Conservation (phyloP, 2,113 vertebrate genomes). For the Oxyura jamaicensis region DNA sequence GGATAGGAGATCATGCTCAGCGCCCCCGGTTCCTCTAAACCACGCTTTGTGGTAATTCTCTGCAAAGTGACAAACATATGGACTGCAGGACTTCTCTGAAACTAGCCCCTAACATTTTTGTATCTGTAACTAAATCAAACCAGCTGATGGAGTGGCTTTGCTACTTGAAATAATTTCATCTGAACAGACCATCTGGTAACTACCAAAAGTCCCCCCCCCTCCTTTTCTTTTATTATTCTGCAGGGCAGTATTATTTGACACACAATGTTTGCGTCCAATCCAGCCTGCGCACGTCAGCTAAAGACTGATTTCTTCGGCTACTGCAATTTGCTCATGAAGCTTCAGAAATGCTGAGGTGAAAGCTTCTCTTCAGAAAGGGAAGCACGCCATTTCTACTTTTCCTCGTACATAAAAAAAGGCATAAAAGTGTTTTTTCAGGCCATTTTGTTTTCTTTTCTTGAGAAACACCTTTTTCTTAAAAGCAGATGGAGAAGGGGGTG, state of each 20-base stretch:
- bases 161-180: not conserved
- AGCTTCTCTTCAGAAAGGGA: not conserved
- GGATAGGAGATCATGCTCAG: rapidly evolving
- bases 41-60: not conserved
- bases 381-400: not conserved
- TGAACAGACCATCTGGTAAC: not conserved
- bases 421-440: not conserved
- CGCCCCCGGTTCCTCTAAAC: not conserved
- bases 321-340: not conserved
- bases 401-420: not conserved
- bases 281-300: not conserved
- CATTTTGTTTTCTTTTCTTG: not conserved
- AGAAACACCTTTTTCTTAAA: not conserved
- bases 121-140: not conserved
- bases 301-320: not conserved
- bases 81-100: not conserved
- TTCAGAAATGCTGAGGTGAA: not conserved
- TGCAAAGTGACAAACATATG: not conserved
- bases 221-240: not conserved
- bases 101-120: not conserved
- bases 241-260: rapidly evolving
- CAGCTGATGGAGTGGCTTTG: not conserved
- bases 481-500: not conserved
- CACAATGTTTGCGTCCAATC: not conserved
- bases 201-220: not conserved